Base-by-base conservation (phyloP, 2,113 vertebrate species). In the Dinomys branickii region DNA sequence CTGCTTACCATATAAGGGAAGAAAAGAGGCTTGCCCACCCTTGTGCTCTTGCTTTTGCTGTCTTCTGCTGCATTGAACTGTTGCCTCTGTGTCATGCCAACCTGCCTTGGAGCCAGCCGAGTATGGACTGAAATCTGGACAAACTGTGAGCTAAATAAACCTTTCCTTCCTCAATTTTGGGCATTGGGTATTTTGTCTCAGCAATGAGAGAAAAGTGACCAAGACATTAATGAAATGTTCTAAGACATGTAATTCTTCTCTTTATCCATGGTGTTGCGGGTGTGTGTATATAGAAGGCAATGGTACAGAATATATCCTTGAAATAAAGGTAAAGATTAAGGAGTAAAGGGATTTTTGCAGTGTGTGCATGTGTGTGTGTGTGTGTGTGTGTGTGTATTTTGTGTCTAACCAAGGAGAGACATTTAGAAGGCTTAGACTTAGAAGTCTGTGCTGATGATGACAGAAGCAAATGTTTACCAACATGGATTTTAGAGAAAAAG, bases 401-500 rank as follows among this genome's bases (percentile, higher is more conserved):
- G 59, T 94, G 5, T 86, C 28, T 86, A 82, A 75, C 28, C 20
- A 47, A 16, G 61, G 71, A 85, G 35, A 78, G 20, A 1, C 17
- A 90, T n/a, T 94, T 82, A 47, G 16, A 71, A 91, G 22, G 26
- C 8, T 56, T 88, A 78, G 54, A 16, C 59, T 58, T 88, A 56
- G 0, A 56, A 77, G 10, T 3, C 22, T 88, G 19, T 85, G 26
- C 47, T 94, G 16, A 30, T 56, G 90, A 81, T 50, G n/a, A 50
- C 0, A 85, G n/a, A 94, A 86, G 28, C 38, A 85, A 94, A 89
- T 89, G 17, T 80, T 92, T 92, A 86, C 33, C 35, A 78, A 89
- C 24, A 88, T 73, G 78, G 50, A 93, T 7, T 63, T 67, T 16
- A 17, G 87, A 93, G 50, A 56, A 0, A 33, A 30, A 80, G 28